Evolutionary conservation across 2,797 vertebrate genomes (phyloP), one percentile per base, ranked within the genome.

Genomic region (Picus viridis): DNA sequence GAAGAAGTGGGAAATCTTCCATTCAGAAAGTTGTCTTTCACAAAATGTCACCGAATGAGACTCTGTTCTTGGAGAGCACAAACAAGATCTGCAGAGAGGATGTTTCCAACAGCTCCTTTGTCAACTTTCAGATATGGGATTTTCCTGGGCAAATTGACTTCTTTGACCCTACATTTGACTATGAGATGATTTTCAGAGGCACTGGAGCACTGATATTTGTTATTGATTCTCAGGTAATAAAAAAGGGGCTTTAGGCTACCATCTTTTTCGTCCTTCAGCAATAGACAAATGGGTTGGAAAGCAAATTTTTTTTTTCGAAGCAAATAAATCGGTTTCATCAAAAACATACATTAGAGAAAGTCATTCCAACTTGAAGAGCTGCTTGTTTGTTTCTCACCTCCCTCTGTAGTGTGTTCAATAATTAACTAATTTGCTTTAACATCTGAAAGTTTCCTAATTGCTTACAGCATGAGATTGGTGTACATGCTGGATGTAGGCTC

Each of bases 21-120:
- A 99, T 99, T 95, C 99, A 99, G 97, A 99, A 99, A 97, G 99
- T 99, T 82, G 99, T 99, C 77, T 99, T 99, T 97, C 98, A 98
- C 97, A 99, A 98, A 96, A 99, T 99, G 98, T 99, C 98, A 1
- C 98, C 98, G 27, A 99, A 98, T 24, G 98, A 99, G 95, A 99
- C 98, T 0, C 98, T 99, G 4, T 99, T 99, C 96, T 91, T 99
- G 97, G 98, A 99, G 96, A 99, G 98, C 92, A 99, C 98, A 27
- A 99, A 99, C 97, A 99, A 98, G 97, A 99, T 99, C 96, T 99
- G 98, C 96, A 96, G 98, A 82, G 98, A 99, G 64, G 98, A 99
- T 49, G 98, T 99, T 70, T 99, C 98, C 97, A 99, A 98, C 96
- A 99, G 98, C 95, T 99, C 98, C 81, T 99, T 99, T 80, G 98